These are phyloP conservation scores for Heterochromis multidens DNA, from an alignment of 2,113 vertebrate genomes.

Conservation along the genomic window DNA sequence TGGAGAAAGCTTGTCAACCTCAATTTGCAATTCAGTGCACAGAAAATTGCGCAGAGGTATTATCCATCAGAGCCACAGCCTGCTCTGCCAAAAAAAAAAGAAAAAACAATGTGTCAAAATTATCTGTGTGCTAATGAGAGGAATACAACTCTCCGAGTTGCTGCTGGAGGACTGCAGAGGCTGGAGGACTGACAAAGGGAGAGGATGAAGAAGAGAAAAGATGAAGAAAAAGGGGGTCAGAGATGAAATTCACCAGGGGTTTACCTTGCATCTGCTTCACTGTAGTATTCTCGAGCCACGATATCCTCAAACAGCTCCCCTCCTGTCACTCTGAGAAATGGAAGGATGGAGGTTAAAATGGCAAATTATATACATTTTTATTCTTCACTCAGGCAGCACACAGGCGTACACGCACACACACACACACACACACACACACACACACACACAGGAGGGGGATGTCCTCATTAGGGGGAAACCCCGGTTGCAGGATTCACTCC, in stretches of 20 bases:
- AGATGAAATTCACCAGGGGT: background rate
- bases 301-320: conserved; percentile 81
- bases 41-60: background rate
- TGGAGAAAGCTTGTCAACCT: conserved; percentile 5
- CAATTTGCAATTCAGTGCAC: conserved; percentile 4
- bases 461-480: conserved; percentile 77
- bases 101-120: background rate
- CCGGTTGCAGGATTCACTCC: conserved; percentile 77
- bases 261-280: conserved; percentile 81
- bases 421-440: conserved; percentile 21
- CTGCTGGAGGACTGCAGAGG: conserved; percentile 38
- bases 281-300: conserved; percentile 79
- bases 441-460: conserved; percentile 65
- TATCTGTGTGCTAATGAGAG: conserved; percentile 21
- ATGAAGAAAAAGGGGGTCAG: background rate
- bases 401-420: background rate
- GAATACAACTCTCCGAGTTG: background rate
- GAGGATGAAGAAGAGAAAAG: background rate
- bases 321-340: conserved; percentile 73
- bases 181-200: conserved; percentile 23
- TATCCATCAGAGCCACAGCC: background rate
- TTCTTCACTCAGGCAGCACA: background rate
- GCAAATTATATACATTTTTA: background rate
- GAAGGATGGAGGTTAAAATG: conserved; percentile 15
- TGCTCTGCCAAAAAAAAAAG: background rate